These are phyloP conservation scores for Parotia lawesii DNA, from an alignment of 2,113 vertebrate genomes.

Conservation along the genomic window DNA sequence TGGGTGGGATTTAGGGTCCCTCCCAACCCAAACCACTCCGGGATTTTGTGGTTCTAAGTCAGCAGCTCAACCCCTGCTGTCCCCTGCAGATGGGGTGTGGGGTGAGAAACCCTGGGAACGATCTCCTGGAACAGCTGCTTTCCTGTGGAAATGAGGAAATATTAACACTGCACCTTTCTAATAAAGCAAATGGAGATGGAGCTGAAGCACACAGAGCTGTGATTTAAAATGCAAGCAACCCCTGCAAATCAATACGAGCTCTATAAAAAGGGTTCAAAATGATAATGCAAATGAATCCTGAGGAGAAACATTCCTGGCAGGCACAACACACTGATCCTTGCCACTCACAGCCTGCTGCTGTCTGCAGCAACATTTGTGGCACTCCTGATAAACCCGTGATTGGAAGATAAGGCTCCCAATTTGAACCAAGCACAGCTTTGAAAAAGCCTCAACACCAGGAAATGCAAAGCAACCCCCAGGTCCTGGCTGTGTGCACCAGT, in stretches of 20 bases:
- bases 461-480: background rate
- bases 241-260: background rate
- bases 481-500: fast-evolving
- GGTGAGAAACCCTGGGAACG: background rate
- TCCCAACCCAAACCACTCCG: background rate
- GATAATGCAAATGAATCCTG: background rate
- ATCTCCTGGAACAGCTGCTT: background rate
- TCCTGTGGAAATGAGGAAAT: background rate
- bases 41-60: background rate
- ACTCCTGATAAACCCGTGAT: background rate
- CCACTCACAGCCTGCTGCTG: background rate
- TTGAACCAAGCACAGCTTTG: background rate
- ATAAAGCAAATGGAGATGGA: background rate
- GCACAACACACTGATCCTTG: background rate
- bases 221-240: background rate
- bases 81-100: background rate
- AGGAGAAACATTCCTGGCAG: background rate
- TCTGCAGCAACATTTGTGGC: background rate
- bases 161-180: background rate
- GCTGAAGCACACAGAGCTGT: background rate
- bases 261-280: background rate
- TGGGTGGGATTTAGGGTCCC: fast-evolving
- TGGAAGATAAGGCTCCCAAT: background rate
- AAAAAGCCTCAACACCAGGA: too few species aligned
- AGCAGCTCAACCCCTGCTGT: background rate